Evolutionary conservation across 2,797 vertebrate species (phyloP), one percentile per base, ranked within the genome.

Genomic region (Caiman crocodilus): DNA sequence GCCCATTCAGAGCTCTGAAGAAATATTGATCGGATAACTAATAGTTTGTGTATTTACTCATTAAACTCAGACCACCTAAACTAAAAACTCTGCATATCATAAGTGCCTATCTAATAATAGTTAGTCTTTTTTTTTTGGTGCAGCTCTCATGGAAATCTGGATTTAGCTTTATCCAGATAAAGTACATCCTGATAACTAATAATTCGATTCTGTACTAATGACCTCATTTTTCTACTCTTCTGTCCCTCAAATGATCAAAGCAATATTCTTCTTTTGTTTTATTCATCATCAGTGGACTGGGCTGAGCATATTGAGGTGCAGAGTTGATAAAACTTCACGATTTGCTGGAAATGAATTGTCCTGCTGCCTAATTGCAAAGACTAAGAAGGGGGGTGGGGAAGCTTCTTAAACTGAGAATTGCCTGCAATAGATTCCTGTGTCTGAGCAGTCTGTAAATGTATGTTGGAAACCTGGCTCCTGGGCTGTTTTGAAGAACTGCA

Each of bases 121-220:
- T 15, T 4, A 14, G 32, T 14, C 50, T 73, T 26, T 42, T 73
- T 26, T 42, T 73, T 14, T 23, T 26, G 35, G 35, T 25, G 35
- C 35, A 42, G 35, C 50, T 73, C 35, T 50, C 50, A 42, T 6
- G 20, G 42, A 23, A 73, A 15, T 13, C 69, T 73, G 35, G 18
- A 85, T 76, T 76, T 76, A 87, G 78, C 16, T 32, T 92, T 69
- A 55, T 92, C 5, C 50, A 74, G 83, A 79, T 77, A 30, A 87
- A 77, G 50, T 79, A 76, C 63, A 73, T 30, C 16, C 82, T 57
- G 25, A 28, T 7, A 17, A 21, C 20, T 50, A 10, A 77, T 78
- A 77, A 64, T 87, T 91, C 80, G 28, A 87, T 93, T 91, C 32
- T 91, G 92, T 92, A 50, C 42, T 3, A 50, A 50, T 10, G 10